Base-by-base conservation (phyloP, 1,140 invertebrate species). In the Drosophila ercepeae region DNA sequence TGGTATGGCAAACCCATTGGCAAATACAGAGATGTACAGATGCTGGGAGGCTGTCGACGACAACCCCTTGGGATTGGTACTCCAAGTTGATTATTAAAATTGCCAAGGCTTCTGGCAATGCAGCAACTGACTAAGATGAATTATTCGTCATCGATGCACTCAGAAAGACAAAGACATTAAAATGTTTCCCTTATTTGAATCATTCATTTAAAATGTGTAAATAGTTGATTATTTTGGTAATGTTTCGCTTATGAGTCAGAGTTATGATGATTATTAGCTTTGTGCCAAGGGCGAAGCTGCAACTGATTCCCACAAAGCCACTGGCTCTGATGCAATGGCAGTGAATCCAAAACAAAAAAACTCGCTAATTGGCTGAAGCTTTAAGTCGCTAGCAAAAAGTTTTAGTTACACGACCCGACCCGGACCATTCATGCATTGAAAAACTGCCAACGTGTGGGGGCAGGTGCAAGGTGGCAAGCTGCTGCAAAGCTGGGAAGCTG, bases 41-140 rank as follows among this genome's bases (percentile, higher is more conserved):
- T n/a, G 14, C 54, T 59, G 41, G 34, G 23, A 27, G 42, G 6
- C 23, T 41, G 45, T 25, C 46, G 23, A 45, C 41, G 41, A 55
- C 50, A 61, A 44, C 53, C 54, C 45, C 68, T 63, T 42, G 53
- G 68, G 68, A 71, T 59, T 75, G 52, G 32, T 63, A 64, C 53
- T 44, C 69, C 41, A 50, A 55, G 70, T 70, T 79, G 57, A 75
- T 79, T 70, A 74, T 78, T 68, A 64, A 78, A 63, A 78, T 68
- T 50, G 36, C 29, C 59, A 49, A 32, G 45, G 23, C 23, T 52
- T 8, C 39, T 34, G 13, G 4, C 9, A 9, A 68, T 70, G 51
- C 64, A 70, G 51, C 29, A 41, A 32, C 57, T 23, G 58, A 29
- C 27, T 42, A 44, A 65, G 48, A 46, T 61, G 55, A 45, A 61